Conservation (phyloP, 1,140 invertebrate genomes). For the Drepana arcuata region DNA sequence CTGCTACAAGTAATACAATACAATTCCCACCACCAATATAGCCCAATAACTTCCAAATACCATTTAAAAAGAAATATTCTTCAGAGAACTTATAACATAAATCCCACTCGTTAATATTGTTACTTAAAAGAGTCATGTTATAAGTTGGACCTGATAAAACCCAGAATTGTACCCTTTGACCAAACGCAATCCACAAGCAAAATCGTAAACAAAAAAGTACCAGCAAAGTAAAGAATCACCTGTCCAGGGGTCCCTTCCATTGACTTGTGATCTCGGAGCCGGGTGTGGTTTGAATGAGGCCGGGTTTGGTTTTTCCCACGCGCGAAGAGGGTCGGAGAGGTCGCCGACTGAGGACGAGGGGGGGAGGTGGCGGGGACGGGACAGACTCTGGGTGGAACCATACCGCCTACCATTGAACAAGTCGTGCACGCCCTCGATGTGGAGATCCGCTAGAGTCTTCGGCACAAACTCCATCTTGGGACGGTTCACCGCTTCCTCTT, state of each 20-base stretch:
- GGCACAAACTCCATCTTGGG: slow-evolving; percentile 94
- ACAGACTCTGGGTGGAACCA: slow-evolving; percentile 64
- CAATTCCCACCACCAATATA: no score
- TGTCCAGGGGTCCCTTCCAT: slow-evolving; percentile 67
- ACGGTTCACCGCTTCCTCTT: slow-evolving; percentile 89
- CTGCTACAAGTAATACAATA: slow-evolving; percentile 1
- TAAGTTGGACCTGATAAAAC: no score
- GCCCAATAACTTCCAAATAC: no score
- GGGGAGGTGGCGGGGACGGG: slow-evolving; percentile 31
- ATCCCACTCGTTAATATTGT: no score
- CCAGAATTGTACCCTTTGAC: slow-evolving; percentile 12
- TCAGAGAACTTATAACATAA: no score
- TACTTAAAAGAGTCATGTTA: no score
- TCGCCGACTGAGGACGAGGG: slow-evolving; percentile 56
- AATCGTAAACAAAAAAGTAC: slow-evolving; percentile 22
- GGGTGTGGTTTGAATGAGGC: slow-evolving; percentile 9
- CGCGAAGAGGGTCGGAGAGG: slow-evolving; percentile 40
- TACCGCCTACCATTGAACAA: slow-evolving; percentile 69
- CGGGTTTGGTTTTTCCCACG: slow-evolving; percentile 33
- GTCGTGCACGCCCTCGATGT: slow-evolving; percentile 79
- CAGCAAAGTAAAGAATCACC: slow-evolving; percentile 66
- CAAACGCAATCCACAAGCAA: slow-evolving; percentile 33
- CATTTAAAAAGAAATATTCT: no score
- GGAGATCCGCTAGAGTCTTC: slow-evolving; percentile 91
- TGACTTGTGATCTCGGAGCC: slow-evolving; percentile 25